These are phyloP conservation scores for Erinaceus europaeus DNA, from an alignment of 2,113 vertebrate genomes.

Conservation along the genomic window DNA sequence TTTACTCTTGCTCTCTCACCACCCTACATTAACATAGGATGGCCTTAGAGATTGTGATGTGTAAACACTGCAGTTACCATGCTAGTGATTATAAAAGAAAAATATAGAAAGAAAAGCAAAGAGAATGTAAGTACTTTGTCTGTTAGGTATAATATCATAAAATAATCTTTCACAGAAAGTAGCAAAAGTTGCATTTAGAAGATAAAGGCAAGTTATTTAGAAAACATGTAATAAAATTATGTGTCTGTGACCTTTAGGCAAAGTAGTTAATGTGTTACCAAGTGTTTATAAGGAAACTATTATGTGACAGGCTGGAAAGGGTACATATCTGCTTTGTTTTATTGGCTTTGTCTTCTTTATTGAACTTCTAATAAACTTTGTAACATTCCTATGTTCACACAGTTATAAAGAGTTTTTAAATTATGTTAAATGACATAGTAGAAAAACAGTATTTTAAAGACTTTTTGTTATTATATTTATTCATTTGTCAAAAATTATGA, in stretches of 20 bases:
- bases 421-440: conserved; percentile 20
- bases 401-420: conserved; percentile 21
- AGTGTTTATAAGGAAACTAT: conserved; percentile 35
- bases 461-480: neutral
- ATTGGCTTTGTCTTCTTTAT: conserved; percentile 18
- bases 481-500: conserved; percentile 31
- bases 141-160: conserved; percentile 23
- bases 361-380: conserved; percentile 6
- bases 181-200: conserved; percentile 48
- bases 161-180: neutral
- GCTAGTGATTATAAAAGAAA: conserved; percentile 23
- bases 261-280: neutral
- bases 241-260: neutral
- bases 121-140: neutral
- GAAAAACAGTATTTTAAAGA: conserved; percentile 18
- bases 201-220: conserved; percentile 55
- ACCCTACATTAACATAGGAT: neutral
- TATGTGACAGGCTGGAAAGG: conserved; percentile 11
- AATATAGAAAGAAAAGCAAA: conserved; percentile 26
- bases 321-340: neutral
- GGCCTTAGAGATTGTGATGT: neutral
- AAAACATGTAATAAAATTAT: conserved; percentile 53
- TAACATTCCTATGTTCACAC: neutral
- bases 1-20: neutral
- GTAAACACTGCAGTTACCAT: conserved; percentile 2